phyloP scores from a whole-genome alignment of 2,888 invertebrate species.

The Uropetala carovei region DNA sequence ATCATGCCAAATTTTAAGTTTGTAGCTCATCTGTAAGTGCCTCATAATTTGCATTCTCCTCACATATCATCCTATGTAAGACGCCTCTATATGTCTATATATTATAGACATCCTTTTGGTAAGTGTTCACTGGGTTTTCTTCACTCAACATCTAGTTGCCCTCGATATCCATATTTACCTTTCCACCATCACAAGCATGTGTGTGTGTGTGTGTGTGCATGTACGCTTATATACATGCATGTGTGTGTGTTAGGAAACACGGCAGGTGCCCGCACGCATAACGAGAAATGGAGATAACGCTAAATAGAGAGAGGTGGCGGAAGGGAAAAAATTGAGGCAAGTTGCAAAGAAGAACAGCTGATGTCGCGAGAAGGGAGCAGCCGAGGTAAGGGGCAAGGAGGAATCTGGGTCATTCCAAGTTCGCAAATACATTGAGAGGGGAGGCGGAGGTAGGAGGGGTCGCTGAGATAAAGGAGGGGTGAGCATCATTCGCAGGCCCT shows the following conservation, averaged over 20 bases:
- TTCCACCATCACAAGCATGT: no score
- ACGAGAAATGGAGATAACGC: not conserved
- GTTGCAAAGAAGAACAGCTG: constrained; percentile 55
- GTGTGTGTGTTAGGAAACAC: not conserved
- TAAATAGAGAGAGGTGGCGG: constrained; percentile 27
- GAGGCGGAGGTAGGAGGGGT: not conserved
- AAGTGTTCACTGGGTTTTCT: no score
- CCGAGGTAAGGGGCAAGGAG: not conserved
- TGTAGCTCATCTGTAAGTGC: no score
- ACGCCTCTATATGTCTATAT: no score
- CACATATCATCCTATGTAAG: no score
- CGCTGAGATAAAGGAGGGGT: not conserved
- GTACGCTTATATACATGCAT: no score
- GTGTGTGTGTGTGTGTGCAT: no score
- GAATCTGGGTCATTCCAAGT: constrained; percentile 56
- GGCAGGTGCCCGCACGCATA: not conserved
- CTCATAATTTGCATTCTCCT: no score
- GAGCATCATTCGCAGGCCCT: not conserved
- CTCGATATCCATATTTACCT: no score
- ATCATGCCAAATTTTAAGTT: no score
- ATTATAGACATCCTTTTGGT: no score
- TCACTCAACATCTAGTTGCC: no score
- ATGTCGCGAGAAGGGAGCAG: not conserved
- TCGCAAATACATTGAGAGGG: constrained; percentile 47
- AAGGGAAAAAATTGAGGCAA: constrained; percentile 32